Evolutionary conservation across 1,140 invertebrate genomes (phyloP), one percentile per base, ranked within the genome.

Genomic region (Heliothis virescens): DNA sequence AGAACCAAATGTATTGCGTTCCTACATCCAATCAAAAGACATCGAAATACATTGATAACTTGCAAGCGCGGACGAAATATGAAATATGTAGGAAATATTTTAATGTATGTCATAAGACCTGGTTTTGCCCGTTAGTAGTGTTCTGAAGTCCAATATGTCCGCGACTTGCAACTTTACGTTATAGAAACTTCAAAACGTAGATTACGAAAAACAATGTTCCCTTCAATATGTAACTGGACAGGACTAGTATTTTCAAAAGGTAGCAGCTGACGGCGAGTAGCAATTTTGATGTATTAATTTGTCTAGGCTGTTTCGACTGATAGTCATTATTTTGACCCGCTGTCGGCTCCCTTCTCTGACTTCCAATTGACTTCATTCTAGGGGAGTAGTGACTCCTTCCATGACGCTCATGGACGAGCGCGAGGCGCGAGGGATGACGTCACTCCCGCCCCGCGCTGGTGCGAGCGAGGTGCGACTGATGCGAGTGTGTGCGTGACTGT

Each of bases 211-310:
- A 62, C 15, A 65, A 76, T 76, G 48, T 76, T 63, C 74, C 60
- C 60, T 63, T 47, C 50, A 63, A 34, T 65, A 65, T 52, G 26
- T 48, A 16, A 63, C 47, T 65, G 73, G 59, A 75, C 59, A 62
- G 41, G 59, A 62, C 34, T 21, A 75, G 47, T 47, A 48, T 62
- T 57, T 52, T 47, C 57, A 26, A n/a, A 21, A 83, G 82, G 79
- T 83, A 26, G 81, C 16, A 83, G 86, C 82, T 84, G 80, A 79
- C 26, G 67, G 74, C n/a, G 41, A 81, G 75, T 65, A 67, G 60
- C 16, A 18, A 71, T 87, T 87, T 87, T 86, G 86, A 82, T 87
- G 86, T 86, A 84, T 87, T 87, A 16, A 79, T 85, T 87, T 87
- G 83, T 71, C 26, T 82, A 63, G 72, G 29, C 53, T 47, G 76